A percentile compares a stretch with the other conserved stretches of the same genome.
These are phyloP conservation scores for Conus ventricosus DNA, from an alignment of 1,140 invertebrate species.

Conservation along the genomic window DNA sequence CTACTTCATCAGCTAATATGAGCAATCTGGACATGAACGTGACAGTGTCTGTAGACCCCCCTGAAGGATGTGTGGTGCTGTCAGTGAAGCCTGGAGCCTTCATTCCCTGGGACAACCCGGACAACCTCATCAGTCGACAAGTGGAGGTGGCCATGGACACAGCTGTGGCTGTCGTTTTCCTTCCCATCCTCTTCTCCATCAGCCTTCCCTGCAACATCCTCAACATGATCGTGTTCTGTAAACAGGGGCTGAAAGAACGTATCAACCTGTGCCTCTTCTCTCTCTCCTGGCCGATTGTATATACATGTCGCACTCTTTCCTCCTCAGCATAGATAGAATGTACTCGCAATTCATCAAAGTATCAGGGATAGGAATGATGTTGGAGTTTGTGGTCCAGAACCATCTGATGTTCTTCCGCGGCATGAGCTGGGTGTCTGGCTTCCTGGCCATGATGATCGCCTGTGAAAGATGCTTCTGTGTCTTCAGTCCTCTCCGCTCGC, in stretches of 20 bases:
- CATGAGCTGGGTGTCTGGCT: background rate
- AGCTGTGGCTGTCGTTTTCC: background rate
- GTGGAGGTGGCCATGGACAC: background rate
- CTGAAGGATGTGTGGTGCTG: background rate
- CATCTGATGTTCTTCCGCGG: background rate
- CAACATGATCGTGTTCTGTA: background rate
- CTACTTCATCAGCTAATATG: no score
- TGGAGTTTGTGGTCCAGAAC: background rate
- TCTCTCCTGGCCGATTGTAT: background rate
- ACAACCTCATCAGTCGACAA: constrained; percentile 4
- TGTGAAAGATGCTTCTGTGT: constrained; percentile 27
- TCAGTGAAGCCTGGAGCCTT: background rate
- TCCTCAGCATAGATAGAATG: background rate
- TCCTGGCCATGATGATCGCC: constrained; percentile 18
- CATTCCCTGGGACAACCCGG: constrained; percentile 8
- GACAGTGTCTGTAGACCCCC: background rate
- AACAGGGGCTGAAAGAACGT: background rate
- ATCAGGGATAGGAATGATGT: background rate
- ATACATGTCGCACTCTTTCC: background rate
- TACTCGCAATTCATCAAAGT: background rate
- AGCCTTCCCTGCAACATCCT: constrained; percentile 1
- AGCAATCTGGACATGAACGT: no score
- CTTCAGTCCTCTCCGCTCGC: background rate
- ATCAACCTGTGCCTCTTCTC: background rate
- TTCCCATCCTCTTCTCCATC: background rate